A percentile compares a stretch with the other conserved stretches of the same genome.
phyloP scores from a whole-genome alignment of 2,888 invertebrate species.

The Operophtera brumata region DNA sequence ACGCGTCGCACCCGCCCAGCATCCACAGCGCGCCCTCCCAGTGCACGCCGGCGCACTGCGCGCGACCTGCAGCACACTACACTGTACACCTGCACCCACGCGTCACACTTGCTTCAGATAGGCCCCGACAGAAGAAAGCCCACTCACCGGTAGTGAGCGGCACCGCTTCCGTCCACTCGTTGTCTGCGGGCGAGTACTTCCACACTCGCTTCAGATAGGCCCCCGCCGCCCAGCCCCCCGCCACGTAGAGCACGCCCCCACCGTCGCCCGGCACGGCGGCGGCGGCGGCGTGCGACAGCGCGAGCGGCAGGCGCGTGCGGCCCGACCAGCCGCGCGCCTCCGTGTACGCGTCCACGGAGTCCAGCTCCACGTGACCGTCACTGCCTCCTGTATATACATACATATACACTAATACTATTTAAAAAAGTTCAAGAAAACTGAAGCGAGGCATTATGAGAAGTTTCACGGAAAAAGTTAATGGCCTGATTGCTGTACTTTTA shows the following conservation, averaged over 20 bases:
- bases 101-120: too few relatives aligned
- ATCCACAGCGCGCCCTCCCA: constrained; percentile 87
- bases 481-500: too few relatives aligned
- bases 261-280: constrained; percentile 83
- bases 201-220: constrained; percentile 85
- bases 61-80: constrained; percentile 78
- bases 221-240: constrained; percentile 84
- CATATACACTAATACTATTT: too few relatives aligned
- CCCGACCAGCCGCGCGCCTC: constrained; percentile 79
- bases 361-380: constrained; percentile 90
- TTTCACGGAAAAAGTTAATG: too few relatives aligned
- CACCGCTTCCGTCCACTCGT: background rate
- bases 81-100: constrained; percentile 74
- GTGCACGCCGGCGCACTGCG: constrained; percentile 88
- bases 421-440: too few relatives aligned
- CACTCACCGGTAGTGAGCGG: background rate
- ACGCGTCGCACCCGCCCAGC: constrained; percentile 93
- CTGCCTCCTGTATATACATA: constrained; percentile 80
- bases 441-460: too few relatives aligned
- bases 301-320: constrained; percentile 65
- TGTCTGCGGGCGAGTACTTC: constrained; percentile 82
- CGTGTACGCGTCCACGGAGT: constrained; percentile 66
- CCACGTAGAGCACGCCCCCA: constrained; percentile 66
- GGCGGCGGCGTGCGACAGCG: constrained; percentile 85
- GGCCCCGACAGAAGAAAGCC: too few relatives aligned